Evolutionary conservation across 2,888 invertebrate species (phyloP).

Genomic region (Drosophila mimetica): DNA sequence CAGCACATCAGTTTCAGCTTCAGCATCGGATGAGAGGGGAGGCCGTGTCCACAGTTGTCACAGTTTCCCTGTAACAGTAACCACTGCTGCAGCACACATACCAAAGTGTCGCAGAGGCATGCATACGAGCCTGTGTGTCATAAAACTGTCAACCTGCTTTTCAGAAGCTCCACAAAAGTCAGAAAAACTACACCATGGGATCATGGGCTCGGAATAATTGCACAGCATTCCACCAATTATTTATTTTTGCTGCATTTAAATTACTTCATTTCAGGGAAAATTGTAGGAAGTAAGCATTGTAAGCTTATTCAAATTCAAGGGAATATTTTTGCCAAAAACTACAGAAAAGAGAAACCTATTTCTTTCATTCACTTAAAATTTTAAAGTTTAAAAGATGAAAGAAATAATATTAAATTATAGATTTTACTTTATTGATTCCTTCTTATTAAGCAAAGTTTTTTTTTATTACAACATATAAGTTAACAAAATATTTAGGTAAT

Average conservation of each 20-base stretch:
- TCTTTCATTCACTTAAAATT: too few relatives aligned
- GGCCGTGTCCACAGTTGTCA: slow-evolving; percentile 36
- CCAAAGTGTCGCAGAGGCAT: slow-evolving; percentile 14
- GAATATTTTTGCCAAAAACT: too few relatives aligned
- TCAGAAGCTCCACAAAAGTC: slow-evolving; percentile 64
- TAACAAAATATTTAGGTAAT: too few relatives aligned
- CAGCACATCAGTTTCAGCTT: slow-evolving; percentile 5
- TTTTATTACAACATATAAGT: too few relatives aligned
- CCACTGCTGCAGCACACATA: slow-evolving; percentile 8
- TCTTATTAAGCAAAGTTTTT: too few relatives aligned
- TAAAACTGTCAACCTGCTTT: slow-evolving; percentile 74
- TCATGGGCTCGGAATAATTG: slow-evolving; percentile 1
- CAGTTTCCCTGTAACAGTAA: slow-evolving; percentile 27
- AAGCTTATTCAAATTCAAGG: too few relatives aligned
- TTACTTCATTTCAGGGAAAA: slow-evolving; percentile 23
- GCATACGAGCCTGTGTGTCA: slow-evolving; percentile 55
- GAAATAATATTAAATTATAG: too few relatives aligned
- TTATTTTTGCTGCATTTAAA: slow-evolving; percentile 31
- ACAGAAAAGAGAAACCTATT: too few relatives aligned
- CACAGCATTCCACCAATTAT: slow-evolving; percentile 18
- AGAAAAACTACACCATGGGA: slow-evolving; percentile 35
- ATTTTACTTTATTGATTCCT: too few relatives aligned
- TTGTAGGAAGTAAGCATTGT: background rate
- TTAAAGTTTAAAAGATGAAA: too few relatives aligned
- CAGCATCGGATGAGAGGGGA: background rate